phyloP scores from a whole-genome alignment of 2,797 vertebrate genomes.

The Gouania willdenowi region DNA sequence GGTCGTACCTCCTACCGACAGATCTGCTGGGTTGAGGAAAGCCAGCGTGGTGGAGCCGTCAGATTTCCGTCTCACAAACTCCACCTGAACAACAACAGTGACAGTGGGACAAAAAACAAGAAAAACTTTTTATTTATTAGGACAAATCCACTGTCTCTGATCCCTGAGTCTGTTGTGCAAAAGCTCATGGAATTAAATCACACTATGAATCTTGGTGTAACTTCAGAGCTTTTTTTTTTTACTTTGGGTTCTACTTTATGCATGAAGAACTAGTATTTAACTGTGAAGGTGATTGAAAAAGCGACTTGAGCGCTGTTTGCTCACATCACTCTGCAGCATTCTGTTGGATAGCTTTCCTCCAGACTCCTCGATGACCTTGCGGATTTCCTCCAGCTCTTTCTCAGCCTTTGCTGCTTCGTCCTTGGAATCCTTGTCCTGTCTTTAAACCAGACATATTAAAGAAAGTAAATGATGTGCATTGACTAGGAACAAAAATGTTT shows the following conservation, averaged over 20 bases:
- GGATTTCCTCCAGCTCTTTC: slow-evolving; percentile 90
- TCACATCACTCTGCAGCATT: slow-evolving; percentile 84
- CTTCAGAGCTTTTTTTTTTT: no score
- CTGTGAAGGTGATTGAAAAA: neutral
- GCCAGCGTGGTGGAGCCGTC: slow-evolving; percentile 93
- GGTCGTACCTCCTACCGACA: slow-evolving; percentile 78
- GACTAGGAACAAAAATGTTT: slow-evolving; percentile 17
- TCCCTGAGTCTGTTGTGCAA: no score
- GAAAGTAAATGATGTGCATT: slow-evolving; percentile 19
- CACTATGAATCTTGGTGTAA: no score
- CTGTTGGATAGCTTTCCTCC: slow-evolving; percentile 89
- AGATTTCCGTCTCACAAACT: slow-evolving; percentile 86
- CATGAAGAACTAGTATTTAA: no score
- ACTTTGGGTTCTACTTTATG: no score
- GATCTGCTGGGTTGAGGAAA: slow-evolving; percentile 88
- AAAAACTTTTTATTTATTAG: no score
- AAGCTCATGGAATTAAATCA: no score
- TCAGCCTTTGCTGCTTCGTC: slow-evolving; percentile 85
- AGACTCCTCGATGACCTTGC: slow-evolving; percentile 87
- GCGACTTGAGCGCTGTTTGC: slow-evolving; percentile 4
- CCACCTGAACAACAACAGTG: slow-evolving; percentile 72
- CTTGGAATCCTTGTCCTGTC: slow-evolving; percentile 86
- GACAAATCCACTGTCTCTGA: no score
- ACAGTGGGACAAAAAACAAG: neutral
- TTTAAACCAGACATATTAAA: slow-evolving; percentile 53